Evolutionary conservation across 2,113 vertebrate species (phyloP).

Genomic region (Hippoglossus stenolepis): DNA sequence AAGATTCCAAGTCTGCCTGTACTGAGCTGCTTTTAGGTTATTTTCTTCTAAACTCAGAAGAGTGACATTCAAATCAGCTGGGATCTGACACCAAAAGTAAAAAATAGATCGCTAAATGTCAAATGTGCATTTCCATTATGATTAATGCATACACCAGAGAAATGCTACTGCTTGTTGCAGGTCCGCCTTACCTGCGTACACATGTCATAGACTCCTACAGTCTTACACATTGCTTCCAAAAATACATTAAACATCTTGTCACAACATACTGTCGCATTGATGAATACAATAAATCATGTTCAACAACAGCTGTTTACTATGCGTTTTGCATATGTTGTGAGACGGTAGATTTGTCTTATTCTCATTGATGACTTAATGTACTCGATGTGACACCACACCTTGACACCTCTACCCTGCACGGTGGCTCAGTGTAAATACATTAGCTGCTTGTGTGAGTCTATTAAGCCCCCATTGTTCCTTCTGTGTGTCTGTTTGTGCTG

Average conservation of each 20-base stretch:
- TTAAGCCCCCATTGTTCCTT: too few species aligned
- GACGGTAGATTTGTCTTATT: background rate
- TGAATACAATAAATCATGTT: constrained; percentile 28
- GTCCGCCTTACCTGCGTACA: background rate
- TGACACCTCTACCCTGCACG: background rate
- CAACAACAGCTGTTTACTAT: constrained; percentile 31
- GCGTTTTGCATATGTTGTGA: background rate
- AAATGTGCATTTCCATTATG: background rate
- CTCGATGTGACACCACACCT: background rate
- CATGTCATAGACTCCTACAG: background rate
- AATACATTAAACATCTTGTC: constrained; percentile 13
- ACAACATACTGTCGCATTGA: constrained; percentile 16
- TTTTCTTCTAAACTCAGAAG: background rate
- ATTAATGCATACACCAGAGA: background rate
- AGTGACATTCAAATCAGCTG: background rate
- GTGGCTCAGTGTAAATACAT: too few species aligned
- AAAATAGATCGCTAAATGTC: background rate
- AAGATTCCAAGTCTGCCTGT: too few species aligned
- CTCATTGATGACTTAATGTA: background rate
- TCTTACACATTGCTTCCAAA: constrained; percentile 3
- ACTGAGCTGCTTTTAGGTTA: background rate
- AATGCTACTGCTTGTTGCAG: background rate
- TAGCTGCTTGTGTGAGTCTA: too few species aligned
- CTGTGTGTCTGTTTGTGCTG: too few species aligned
- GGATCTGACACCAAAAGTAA: background rate